Evolutionary conservation across 2,888 invertebrate genomes (phyloP), one percentile per base, ranked within the genome.

Genomic region (Cecidostiba fungosa): DNA sequence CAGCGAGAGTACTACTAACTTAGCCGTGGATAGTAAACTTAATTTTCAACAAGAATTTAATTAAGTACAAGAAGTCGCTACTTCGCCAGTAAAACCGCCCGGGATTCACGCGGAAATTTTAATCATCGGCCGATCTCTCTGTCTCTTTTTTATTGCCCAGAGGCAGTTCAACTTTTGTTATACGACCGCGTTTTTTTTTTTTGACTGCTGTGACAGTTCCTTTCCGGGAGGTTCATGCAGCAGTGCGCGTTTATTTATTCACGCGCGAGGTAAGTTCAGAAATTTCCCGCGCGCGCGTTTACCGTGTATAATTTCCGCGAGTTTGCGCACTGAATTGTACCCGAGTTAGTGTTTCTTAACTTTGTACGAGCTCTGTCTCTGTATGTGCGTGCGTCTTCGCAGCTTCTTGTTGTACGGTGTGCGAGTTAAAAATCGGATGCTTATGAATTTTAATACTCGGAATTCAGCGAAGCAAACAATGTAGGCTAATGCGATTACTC

Each of bases 271-370:
- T 10, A 78, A 78, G 69, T 69, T 78, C 78, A n/a, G n/a, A n/a
- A n/a, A n/a, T n/a, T n/a, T n/a, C n/a, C n/a, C n/a, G n/a, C n/a
- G n/a, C n/a, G 62, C 29, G 39, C 39, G 43, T 77, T 59, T 77
- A 66, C 43, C 16, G 43, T 26, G 66, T 66, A 77, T 62, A 77
- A 77, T 77, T 77, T 77, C 54, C 54, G 26, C 66, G 29, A 77
- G 16, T 77, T 66, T 43, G 29, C 43, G 62, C 47, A 1, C 54
- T 6, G 43, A 66, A 62, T 77, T 26, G 66, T 66, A 77, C 77
- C 66, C 16, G 26, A 77, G 77, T 43, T 43, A 43, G 39, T 10
- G 32, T 54, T 76, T 32, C 59, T 59, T 36, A 77, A 77, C 77
- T 77, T 59, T 77, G 54, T 23, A 77, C n/a, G 3, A n/a, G n/a